Evolutionary conservation across 1,140 invertebrate genomes (phyloP).

Genomic region (Linepithema humile): DNA sequence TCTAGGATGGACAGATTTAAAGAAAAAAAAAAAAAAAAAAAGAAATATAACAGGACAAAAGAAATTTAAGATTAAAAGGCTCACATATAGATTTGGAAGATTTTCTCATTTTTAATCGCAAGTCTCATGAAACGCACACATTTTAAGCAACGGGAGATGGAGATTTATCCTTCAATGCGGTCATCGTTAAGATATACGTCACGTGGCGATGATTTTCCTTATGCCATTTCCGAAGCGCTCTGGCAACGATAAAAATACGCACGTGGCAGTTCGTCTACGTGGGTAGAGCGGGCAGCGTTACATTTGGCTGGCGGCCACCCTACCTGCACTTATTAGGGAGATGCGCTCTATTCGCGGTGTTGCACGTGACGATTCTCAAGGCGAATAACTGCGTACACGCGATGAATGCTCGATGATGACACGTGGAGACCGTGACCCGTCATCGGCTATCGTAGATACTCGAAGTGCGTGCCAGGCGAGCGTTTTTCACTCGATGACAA

Average conservation of each 20-base stretch:
- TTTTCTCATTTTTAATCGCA: too few relatives aligned
- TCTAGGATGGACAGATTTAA: background rate
- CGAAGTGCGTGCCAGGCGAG: slow-evolving; percentile 33
- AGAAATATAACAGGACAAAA: too few relatives aligned
- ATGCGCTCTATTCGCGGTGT: slow-evolving; percentile 48
- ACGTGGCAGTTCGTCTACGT: slow-evolving; percentile 14
- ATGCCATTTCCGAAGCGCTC: slow-evolving; percentile 24
- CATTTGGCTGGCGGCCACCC: slow-evolving; percentile 44
- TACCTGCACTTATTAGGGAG: slow-evolving; percentile 47
- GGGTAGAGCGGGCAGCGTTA: slow-evolving; percentile 10
- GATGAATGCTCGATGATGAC: slow-evolving; percentile 39
- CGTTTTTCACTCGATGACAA: slow-evolving; percentile 1
- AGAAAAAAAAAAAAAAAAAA: too few relatives aligned
- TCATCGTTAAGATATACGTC: too few relatives aligned
- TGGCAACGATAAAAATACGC: slow-evolving; percentile 42
- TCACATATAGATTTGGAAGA: background rate
- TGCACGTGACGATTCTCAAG: slow-evolving; percentile 48
- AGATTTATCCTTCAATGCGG: background rate
- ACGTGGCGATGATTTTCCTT: too few relatives aligned
- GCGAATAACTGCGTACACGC: slow-evolving; percentile 37
- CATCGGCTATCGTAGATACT: slow-evolving; percentile 14
- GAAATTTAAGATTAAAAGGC: background rate
- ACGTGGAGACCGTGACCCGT: slow-evolving; percentile 39
- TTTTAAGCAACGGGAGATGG: background rate
- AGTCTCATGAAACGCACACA: too few relatives aligned